phyloP scores from a whole-genome alignment of 1,140 invertebrate genomes.

The Drosophila subobscura region DNA sequence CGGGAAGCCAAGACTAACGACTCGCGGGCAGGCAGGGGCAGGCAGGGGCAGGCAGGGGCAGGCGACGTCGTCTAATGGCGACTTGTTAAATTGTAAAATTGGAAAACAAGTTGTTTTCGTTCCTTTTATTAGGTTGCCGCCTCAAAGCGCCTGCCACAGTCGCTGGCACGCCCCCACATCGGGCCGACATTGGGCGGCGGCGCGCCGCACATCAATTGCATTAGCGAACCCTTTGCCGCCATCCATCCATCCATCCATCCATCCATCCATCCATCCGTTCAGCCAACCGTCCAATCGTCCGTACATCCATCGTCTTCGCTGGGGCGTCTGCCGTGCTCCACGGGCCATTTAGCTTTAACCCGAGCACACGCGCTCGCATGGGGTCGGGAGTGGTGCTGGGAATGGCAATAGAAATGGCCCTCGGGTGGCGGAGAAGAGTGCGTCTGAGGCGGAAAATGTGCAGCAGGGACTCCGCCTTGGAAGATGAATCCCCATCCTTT shows the following conservation, averaged over 20 bases:
- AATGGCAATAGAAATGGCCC: too few species aligned
- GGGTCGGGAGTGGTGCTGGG: not conserved
- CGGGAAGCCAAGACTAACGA: conserved; percentile 53
- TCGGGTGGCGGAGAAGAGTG: too few species aligned
- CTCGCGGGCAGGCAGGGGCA: conserved; percentile 15
- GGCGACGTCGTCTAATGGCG: conserved; percentile 69
- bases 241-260: conserved; percentile 2
- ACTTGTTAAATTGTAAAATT: conserved; percentile 83
- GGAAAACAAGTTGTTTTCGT: conserved; percentile 83
- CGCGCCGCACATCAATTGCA: conserved; percentile 57
- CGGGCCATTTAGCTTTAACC: conserved; percentile 70
- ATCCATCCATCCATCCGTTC: conserved; percentile 27
- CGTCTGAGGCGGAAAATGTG: too few species aligned
- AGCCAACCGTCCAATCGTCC: conserved; percentile 15
- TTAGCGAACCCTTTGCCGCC: conserved; percentile 29
- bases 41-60: conserved; percentile 11
- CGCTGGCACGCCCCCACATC: conserved; percentile 5
- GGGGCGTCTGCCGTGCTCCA: conserved; percentile 48
- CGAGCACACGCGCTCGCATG: conserved; percentile 19
- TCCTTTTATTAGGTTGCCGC: conserved; percentile 82
- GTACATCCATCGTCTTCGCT: conserved; percentile 30
- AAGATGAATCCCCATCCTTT: too few species aligned
- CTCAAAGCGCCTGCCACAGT: conserved; percentile 59
- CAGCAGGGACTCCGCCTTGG: too few species aligned
- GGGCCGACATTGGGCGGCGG: not conserved